Base-by-base conservation (phyloP, 2,797 vertebrate species). In the Ptychadena robeensis region DNA sequence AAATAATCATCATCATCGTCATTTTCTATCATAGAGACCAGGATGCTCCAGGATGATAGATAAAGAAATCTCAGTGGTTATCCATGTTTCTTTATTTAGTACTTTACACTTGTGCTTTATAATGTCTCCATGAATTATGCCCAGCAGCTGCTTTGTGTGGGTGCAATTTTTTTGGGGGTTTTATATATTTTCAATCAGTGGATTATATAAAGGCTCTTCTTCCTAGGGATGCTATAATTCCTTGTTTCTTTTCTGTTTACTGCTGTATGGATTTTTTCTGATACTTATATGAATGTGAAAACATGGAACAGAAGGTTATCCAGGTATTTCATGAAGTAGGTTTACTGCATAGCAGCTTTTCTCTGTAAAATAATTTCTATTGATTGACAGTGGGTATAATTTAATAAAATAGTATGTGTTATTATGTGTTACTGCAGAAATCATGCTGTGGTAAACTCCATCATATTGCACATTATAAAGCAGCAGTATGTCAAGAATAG, bases 391-490 rank as follows among this genome's bases (percentile, higher is more conserved):
- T 48, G 9, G 27, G 67, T 31, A 28, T 63, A 80, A 71, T 63
- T 37, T 37, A 40, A 63, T 71, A 53, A 53, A 53, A 53, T 53
- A 53, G 15, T 53, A 53, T n/a, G 15, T 48, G 44, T 53, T n/a
- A 63, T 31, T 22, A 72, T 40, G 35, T 63, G 25, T n/a, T 79
- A 63, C 28, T 40, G 66, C 18, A 25, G 14, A 6, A 25, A 28
- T 25, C 37, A 27, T 64, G 15, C 67, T 80, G 34, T 40, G 35
- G 15, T 61, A 71, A 72, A 28, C 31, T 5, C 31, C 53, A 38
- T 32, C 27, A 72, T 61, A 35, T 44, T 64, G 57, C 25, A 70
- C 25, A 68, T 78, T 14, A 53, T 79, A 69, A 22, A 79, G 59
- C 44, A 79, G 48, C 66, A 38, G 12, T 2, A 30, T 79, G 44